A percentile compares a stretch with the other conserved stretches of the same genome.
Evolutionary conservation across 2,113 vertebrate genomes (phyloP).

Genomic region (Plotosus lineatus): DNA sequence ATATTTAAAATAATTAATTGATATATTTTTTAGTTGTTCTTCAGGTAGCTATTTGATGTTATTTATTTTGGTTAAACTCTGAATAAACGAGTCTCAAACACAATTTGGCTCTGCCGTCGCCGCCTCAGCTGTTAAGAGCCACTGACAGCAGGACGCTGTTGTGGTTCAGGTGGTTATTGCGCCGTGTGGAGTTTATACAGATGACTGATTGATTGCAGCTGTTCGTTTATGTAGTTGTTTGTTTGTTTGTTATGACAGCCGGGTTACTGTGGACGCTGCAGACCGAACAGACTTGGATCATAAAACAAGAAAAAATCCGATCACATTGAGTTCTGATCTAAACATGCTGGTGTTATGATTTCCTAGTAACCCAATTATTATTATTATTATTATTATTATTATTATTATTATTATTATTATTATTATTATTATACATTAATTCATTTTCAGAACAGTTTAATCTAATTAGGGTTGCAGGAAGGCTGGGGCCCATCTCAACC

Average conservation of each 20-base stretch:
- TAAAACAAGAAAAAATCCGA: slow-evolving; percentile 60
- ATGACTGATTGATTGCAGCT: slow-evolving; percentile 35
- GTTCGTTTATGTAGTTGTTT: neutral
- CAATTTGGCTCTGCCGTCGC: slow-evolving; percentile 50
- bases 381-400: too few species aligned
- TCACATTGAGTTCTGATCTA: slow-evolving; percentile 27
- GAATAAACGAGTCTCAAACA: slow-evolving; percentile 63
- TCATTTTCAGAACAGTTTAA: too few species aligned
- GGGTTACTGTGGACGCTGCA: slow-evolving; percentile 51
- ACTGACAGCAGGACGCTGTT: slow-evolving; percentile 61
- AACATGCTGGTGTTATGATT: too few species aligned
- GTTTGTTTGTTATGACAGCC: slow-evolving; percentile 55
- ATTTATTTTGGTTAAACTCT: slow-evolving; percentile 62
- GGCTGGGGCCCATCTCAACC: too few species aligned
- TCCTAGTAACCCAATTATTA: too few species aligned
- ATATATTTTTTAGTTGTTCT: slow-evolving; percentile 32
- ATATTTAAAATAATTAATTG: slow-evolving; percentile 20
- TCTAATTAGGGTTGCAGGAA: too few species aligned
- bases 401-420: too few species aligned
- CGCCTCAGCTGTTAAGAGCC: slow-evolving; percentile 35
- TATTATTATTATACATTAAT: too few species aligned
- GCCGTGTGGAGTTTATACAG: slow-evolving; percentile 60
- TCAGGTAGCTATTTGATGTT: slow-evolving; percentile 55
- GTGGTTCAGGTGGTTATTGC: slow-evolving; percentile 62
- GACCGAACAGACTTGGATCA: too few species aligned